phyloP scores from a whole-genome alignment of 2,888 invertebrate species.

The Diplazon laetatorius region DNA sequence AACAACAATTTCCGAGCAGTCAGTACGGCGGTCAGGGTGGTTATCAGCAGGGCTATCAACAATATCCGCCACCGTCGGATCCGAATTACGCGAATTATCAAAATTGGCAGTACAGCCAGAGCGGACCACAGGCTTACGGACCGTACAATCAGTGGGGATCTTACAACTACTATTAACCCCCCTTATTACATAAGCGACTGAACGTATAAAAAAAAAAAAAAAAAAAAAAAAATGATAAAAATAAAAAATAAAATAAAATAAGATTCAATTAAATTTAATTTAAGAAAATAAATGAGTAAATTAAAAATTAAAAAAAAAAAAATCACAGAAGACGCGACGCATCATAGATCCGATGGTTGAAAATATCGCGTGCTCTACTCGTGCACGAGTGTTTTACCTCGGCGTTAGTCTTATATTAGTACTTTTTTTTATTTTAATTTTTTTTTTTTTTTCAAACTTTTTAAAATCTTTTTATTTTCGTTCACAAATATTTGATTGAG shows the following conservation, averaged over 20 bases:
- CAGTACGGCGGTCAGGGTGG: conserved; percentile 84
- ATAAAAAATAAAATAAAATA: conserved; percentile 27
- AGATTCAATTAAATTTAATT: no score
- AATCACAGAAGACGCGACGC: conserved; percentile 1
- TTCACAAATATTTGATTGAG: no score
- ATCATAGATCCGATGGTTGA: conserved; percentile 21
- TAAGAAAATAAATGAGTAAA: no score
- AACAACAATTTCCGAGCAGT: conserved; percentile 81
- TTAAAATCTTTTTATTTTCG: no score
- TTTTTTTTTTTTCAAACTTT: conserved; percentile 30
- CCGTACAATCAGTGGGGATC: conserved; percentile 82
- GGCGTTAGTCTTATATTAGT: no score
- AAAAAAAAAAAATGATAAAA: conserved; percentile 18
- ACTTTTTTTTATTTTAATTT: no score
- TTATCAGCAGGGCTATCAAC: conserved; percentile 83
- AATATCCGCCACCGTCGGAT: conserved; percentile 81
- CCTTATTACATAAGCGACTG: no score
- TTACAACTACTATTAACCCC: conserved; percentile 80
- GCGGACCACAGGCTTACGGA: conserved; percentile 81
- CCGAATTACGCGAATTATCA: conserved; percentile 81
- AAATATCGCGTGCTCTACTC: conserved; percentile 15
- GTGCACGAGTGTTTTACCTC: no score
- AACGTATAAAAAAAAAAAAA: conserved; percentile 17
- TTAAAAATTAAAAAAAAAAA: no score
- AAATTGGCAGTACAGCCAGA: conserved; percentile 81